Conservation (phyloP, 37 sponge, comb jelly and placozoan species). For the Spongilla lacustris region DNA sequence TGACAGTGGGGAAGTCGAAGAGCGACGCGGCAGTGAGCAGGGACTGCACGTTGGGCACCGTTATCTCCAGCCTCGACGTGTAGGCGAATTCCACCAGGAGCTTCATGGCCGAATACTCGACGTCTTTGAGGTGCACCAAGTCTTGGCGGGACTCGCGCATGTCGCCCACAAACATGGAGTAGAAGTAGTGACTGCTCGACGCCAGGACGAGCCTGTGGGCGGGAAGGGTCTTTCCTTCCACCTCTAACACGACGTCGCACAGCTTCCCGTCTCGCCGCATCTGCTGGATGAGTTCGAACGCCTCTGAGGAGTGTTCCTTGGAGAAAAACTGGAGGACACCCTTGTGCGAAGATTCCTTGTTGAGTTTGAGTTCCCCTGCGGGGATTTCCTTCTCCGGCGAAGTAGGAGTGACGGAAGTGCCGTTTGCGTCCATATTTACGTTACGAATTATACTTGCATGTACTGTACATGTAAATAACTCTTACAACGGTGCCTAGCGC, state of each 20-base stretch:
- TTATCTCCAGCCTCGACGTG: conserved; percentile 88
- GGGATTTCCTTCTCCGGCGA: background rate
- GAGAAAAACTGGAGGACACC: conserved; percentile 43
- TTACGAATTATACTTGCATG: background rate
- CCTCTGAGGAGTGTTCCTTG: conserved; percentile 51
- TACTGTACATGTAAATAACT: too few species aligned
- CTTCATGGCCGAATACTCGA: conserved; percentile 83
- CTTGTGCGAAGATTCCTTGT: conserved; percentile 8
- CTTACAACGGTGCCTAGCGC: too few species aligned
- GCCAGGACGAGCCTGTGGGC: conserved; percentile 90
- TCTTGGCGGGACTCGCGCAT: conserved; percentile 85
- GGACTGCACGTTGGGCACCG: conserved; percentile 81
- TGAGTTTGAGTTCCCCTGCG: conserved; percentile 4
- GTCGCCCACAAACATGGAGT: conserved; percentile 73
- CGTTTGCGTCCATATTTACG: conserved; percentile 31
- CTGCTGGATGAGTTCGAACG: conserved; percentile 68
- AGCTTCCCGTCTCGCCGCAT: conserved; percentile 74
- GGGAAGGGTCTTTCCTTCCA: conserved; percentile 60
- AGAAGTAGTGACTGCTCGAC: conserved; percentile 77
- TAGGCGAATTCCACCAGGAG: conserved; percentile 90
- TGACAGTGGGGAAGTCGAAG: conserved; percentile 78
- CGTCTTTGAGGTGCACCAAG: conserved; percentile 79
- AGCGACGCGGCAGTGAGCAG: conserved; percentile 91
- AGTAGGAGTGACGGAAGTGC: too few species aligned
- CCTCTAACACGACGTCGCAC: conserved; percentile 88